Conservation (phyloP, 23 tunicate genomes). For the Clavelina lepadiformis region DNA sequence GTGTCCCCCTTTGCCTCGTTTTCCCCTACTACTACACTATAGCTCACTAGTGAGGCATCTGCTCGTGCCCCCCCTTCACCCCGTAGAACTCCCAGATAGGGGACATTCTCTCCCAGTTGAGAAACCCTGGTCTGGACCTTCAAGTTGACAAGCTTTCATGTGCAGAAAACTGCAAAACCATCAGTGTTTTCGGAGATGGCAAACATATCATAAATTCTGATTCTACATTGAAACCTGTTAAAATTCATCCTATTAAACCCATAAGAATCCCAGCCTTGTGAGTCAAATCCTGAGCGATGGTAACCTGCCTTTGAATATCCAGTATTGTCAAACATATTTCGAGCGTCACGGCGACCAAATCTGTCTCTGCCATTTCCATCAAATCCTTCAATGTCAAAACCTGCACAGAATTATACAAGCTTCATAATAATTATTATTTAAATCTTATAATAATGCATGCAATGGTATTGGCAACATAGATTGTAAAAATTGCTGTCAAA, state of each 20-base stretch:
- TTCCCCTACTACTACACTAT: no score
- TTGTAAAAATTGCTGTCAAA: neutral
- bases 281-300: slow-evolving; percentile 60
- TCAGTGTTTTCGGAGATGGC: no score
- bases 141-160: no score
- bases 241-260: slow-evolving; percentile 31
- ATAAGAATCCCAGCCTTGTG: slow-evolving; percentile 69
- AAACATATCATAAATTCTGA: neutral
- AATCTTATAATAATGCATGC: neutral
- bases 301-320: slow-evolving; percentile 44
- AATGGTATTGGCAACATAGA: neutral
- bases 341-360: slow-evolving; percentile 30
- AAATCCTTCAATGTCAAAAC: slow-evolving; percentile 63
- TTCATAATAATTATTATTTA: neutral
- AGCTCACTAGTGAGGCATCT: no score
- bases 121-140: no score
- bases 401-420: slow-evolving; percentile 11
- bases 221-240: slow-evolving; percentile 32
- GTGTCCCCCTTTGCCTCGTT: no score
- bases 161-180: no score
- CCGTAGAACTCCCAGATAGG: no score
- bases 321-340: slow-evolving; percentile 38
- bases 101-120: no score
- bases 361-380: slow-evolving; percentile 36
- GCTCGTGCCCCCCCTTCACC: no score